phyloP scores from a whole-genome alignment of 2,888 invertebrate genomes.

The Macrosoma leucophasiata region DNA sequence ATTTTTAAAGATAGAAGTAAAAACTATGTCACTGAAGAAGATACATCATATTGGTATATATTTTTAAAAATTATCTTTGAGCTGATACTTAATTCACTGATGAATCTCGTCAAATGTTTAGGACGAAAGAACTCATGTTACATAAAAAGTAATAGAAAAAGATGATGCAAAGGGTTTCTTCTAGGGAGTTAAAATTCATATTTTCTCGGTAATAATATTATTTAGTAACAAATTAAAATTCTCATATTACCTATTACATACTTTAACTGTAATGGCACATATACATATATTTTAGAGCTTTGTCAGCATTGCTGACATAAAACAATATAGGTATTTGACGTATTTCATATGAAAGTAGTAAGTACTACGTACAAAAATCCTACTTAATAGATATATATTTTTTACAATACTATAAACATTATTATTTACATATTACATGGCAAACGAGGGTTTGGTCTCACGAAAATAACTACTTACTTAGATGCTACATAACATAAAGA shows the following conservation, averaged over 20 bases:
- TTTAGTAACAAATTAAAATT: constrained; percentile 20
- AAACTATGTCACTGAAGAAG: no score
- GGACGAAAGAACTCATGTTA: no score
- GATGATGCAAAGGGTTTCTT: no score
- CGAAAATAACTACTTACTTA: constrained; percentile 23
- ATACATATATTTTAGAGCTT: constrained; percentile 42
- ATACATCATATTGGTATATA: no score
- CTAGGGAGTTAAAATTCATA: no score
- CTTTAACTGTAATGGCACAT: constrained; percentile 52
- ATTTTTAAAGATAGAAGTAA: no score
- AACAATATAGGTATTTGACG: constrained; percentile 27
- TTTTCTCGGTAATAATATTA: no score
- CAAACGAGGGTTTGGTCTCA: constrained; percentile 63
- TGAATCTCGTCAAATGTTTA: no score
- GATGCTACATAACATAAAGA: constrained; percentile 7
- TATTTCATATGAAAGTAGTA: constrained; percentile 27
- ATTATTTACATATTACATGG: constrained; percentile 62
- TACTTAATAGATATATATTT: constrained; percentile 17
- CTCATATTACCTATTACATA: constrained; percentile 23
- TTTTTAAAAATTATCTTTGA: no score
- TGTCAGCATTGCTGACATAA: constrained; percentile 28
- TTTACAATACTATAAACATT: constrained; percentile 14
- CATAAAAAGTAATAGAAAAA: no score
- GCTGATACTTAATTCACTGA: no score
- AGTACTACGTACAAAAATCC: constrained; percentile 31